phyloP scores from a whole-genome alignment of 2,797 vertebrate genomes.

The Sarcoramphus papa region DNA sequence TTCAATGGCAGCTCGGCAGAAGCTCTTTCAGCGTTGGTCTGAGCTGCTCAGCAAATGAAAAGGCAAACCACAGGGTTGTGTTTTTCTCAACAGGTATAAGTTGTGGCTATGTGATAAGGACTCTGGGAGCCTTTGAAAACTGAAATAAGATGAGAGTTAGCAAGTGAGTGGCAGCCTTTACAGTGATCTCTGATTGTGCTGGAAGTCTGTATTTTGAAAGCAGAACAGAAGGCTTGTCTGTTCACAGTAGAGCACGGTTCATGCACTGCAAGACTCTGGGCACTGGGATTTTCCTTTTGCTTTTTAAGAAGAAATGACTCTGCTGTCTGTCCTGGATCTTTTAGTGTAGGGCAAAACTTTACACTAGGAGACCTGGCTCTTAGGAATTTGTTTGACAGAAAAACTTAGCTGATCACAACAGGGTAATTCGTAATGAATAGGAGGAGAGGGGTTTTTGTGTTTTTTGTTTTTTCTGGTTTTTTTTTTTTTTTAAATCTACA shows the following conservation, averaged over 20 bases:
- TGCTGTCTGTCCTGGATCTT: not conserved
- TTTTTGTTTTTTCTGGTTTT: fast-evolving
- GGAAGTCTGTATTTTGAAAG: not conserved
- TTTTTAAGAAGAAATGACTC: not conserved
- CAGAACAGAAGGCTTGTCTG: not conserved
- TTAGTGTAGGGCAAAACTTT: not conserved
- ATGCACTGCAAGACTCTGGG: not conserved
- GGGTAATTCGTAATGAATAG: not conserved
- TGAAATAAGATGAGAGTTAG: not conserved
- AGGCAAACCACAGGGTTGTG: not conserved
- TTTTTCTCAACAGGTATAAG: not conserved
- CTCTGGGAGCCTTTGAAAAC: not conserved
- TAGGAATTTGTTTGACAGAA: not conserved
- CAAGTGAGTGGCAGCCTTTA: not conserved
- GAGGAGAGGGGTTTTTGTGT: not conserved
- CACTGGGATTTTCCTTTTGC: not conserved
- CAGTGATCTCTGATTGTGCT: not conserved
- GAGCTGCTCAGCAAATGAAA: not conserved
- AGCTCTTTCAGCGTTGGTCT: not conserved
- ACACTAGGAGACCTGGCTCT: not conserved
- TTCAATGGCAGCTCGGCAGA: not conserved
- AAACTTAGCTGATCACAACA: not conserved
- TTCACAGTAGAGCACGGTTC: not conserved
- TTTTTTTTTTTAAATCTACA: fast-evolving
- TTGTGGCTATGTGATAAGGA: not conserved